These are phyloP conservation scores for Anadara kagoshimensis DNA, from an alignment of 1,140 invertebrate species.

Conservation along the genomic window DNA sequence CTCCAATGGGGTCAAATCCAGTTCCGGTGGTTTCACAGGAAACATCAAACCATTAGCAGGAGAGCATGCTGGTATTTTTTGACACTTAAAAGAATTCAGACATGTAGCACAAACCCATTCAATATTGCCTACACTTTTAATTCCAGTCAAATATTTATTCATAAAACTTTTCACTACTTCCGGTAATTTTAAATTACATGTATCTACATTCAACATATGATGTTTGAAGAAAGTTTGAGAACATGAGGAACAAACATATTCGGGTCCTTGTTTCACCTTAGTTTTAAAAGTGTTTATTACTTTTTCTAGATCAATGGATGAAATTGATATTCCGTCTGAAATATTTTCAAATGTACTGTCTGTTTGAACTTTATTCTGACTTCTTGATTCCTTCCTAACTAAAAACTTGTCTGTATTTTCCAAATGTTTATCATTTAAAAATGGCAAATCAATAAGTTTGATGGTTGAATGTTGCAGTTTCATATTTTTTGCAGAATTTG, in stretches of 20 bases:
- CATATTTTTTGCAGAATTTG: too few species aligned
- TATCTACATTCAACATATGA: constrained; percentile 13
- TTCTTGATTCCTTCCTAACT: too few species aligned
- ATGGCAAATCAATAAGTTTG: too few species aligned
- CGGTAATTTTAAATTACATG: neutral
- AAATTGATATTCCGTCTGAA: too few species aligned
- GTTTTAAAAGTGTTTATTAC: constrained; percentile 12
- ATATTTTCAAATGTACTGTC: too few species aligned
- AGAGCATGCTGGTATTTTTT: constrained; percentile 29
- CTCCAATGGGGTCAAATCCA: constrained; percentile 33
- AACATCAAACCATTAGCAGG: constrained; percentile 32
- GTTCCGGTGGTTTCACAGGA: constrained; percentile 28
- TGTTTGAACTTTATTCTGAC: too few species aligned
- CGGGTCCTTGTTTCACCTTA: constrained; percentile 21
- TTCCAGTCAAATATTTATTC: constrained; percentile 4
- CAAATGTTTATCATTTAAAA: too few species aligned
- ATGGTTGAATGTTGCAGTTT: too few species aligned
- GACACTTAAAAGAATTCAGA: constrained; percentile 17
- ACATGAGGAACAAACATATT: constrained; percentile 39
- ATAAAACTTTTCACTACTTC: neutral
- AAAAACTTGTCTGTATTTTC: too few species aligned
- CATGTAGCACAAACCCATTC: constrained; percentile 39
- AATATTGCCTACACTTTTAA: constrained; percentile 12
- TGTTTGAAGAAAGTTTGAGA: constrained; percentile 42
- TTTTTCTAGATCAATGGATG: too few species aligned